Percentiles rank a stretch among this genome's conserved stretches.
These are phyloP conservation scores for Monoplex corrugatus DNA, from an alignment of 2,888 invertebrate species.

Conservation along the genomic window DNA sequence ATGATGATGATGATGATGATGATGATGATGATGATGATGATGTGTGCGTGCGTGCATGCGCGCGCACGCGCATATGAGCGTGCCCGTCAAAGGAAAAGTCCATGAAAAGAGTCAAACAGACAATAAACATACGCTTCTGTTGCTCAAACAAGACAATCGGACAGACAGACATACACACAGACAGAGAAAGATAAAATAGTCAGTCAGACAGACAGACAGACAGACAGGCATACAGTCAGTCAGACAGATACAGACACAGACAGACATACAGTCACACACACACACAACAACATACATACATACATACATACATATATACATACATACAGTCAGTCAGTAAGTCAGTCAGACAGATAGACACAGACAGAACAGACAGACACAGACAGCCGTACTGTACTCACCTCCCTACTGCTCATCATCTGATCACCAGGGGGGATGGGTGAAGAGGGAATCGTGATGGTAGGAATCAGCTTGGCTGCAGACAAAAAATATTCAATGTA, in stretches of 20 bases:
- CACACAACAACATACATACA: not conserved
- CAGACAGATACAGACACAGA: too few species aligned
- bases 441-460: conserved; percentile 31
- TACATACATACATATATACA: not conserved
- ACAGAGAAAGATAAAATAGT: too few species aligned
- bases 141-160: not conserved
- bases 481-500: not conserved
- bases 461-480: conserved; percentile 21
- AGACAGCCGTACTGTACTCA: too few species aligned
- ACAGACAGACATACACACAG: not conserved
- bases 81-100: too few species aligned
- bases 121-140: too few species aligned
- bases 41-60: not conserved
- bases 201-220: too few species aligned
- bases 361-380: not conserved
- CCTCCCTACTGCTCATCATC: conserved; percentile 16
- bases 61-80: not conserved
- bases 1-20: too few species aligned
- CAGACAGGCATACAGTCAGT: not conserved
- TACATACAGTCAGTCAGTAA: not conserved
- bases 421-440: conserved; percentile 30
- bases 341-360: not conserved
- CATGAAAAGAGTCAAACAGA: too few species aligned
- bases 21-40: too few species aligned
- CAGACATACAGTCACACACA: not conserved